Conservation (phyloP, 2,797 vertebrate genomes). For the Enteromius paludinosus region DNA sequence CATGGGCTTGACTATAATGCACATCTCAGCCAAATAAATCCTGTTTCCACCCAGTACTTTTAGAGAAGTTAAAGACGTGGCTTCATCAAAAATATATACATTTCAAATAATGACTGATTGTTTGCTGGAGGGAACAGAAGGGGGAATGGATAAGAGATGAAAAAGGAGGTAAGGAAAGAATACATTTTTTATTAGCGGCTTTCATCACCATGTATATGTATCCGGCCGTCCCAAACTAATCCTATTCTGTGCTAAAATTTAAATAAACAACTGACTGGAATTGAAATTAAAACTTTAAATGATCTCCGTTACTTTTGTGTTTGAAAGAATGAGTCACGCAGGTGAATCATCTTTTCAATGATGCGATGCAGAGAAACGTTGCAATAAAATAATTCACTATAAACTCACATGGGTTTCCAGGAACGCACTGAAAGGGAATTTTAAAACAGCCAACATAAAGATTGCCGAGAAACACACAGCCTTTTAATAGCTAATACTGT, state of each 20-base stretch:
- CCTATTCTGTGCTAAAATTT: neutral
- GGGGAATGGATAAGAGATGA: neutral
- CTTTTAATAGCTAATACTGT: conserved; percentile 39
- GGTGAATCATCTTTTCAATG: conserved; percentile 21
- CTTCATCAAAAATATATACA: conserved; percentile 74
- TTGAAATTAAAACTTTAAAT: conserved; percentile 7
- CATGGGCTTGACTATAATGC: conserved; percentile 70
- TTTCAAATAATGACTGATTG: conserved; percentile 71
- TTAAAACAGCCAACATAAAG: conserved; percentile 22
- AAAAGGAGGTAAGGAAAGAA: conserved; percentile 20
- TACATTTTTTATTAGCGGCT: conserved; percentile 61
- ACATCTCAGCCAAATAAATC: conserved; percentile 69
- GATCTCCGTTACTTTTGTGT: neutral
- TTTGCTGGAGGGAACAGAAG: conserved; percentile 29
- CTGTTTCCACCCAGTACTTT: conserved; percentile 51
- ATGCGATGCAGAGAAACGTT: neutral
- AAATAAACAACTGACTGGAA: neutral
- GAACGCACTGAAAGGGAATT: conserved; percentile 16
- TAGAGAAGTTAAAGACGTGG: conserved; percentile 66
- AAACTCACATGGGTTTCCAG: neutral
- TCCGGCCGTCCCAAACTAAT: conserved; percentile 20
- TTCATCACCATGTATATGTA: conserved; percentile 51
- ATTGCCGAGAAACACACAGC: conserved; percentile 26
- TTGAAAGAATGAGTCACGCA: conserved; percentile 6
- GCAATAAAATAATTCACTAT: neutral